Evolutionary conservation across 2,113 vertebrate genomes (phyloP).

Genomic region (Campylomormyrus tamandua): DNA sequence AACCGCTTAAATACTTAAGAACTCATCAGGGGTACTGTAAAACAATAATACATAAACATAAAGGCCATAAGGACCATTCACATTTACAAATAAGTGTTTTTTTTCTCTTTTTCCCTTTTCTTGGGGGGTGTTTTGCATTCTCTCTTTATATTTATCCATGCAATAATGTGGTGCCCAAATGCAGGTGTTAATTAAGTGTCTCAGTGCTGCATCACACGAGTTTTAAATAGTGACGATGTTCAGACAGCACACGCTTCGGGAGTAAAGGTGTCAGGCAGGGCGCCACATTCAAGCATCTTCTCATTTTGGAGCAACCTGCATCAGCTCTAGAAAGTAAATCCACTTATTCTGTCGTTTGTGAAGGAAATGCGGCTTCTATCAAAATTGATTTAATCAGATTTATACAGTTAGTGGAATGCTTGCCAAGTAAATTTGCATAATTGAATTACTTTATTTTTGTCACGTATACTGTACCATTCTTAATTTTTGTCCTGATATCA

Average conservation of each 20-base stretch:
- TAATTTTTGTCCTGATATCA: not conserved
- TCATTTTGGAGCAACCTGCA: not conserved
- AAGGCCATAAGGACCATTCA: not conserved
- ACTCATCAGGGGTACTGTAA: slow-evolving; percentile 39
- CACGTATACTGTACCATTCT: not conserved
- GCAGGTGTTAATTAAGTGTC: not conserved
- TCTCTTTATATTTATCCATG: not conserved
- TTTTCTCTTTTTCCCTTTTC: not conserved
- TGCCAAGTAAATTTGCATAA: slow-evolving; percentile 41
- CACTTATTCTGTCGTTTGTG: slow-evolving; percentile 19
- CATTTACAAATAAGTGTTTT: not conserved
- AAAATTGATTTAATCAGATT: slow-evolving; percentile 12
- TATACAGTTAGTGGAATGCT: slow-evolving; percentile 9
- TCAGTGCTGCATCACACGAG: not conserved
- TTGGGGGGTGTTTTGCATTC: not conserved
- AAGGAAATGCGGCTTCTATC: slow-evolving; percentile 14
- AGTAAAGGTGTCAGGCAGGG: not conserved
- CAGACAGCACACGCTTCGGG: not conserved
- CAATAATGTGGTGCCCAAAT: not conserved
- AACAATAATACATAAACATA: not conserved
- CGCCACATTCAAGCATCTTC: not conserved
- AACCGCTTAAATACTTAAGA: slow-evolving; percentile 47
- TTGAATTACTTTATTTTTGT: slow-evolving; percentile 40
- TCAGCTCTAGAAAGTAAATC: not conserved
- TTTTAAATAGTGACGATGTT: not conserved